Conservation (phyloP, 2,113 vertebrate genomes). For the Tragelaphus buxtoni region DNA sequence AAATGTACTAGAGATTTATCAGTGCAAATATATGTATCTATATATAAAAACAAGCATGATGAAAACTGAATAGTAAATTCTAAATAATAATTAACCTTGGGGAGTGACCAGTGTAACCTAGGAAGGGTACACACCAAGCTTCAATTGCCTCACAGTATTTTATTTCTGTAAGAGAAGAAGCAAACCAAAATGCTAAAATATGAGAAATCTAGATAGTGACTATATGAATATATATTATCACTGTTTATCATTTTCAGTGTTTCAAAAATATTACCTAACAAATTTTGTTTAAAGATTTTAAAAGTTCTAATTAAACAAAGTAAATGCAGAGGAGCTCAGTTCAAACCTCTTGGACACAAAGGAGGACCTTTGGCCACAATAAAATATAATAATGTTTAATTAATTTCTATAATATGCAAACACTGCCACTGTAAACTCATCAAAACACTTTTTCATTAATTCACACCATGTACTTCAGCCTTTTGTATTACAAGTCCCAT, state of each 20-base stretch:
- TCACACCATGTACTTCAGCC: neutral
- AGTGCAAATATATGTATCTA: neutral
- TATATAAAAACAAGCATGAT: neutral
- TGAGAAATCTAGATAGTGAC: neutral
- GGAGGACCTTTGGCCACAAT: neutral
- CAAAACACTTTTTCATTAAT: constrained; percentile 35
- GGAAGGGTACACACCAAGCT: neutral
- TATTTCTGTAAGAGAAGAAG: neutral
- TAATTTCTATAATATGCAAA: constrained; percentile 41
- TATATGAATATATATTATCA: neutral
- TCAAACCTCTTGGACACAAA: neutral
- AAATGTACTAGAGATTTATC: neutral
- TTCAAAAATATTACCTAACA: neutral
- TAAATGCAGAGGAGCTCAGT: neutral
- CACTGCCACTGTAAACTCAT: neutral
- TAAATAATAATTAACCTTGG: neutral
- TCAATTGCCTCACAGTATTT: neutral
- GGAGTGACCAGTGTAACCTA: neutral
- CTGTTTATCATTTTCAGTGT: neutral
- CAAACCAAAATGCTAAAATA: neutral
- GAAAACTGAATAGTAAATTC: neutral
- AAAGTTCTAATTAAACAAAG: neutral
- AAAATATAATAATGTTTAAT: constrained; percentile 29
- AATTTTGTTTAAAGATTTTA: neutral
- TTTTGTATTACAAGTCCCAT: constrained; percentile 38